Percentiles rank a stretch among this genome's conserved stretches.
These are phyloP conservation scores for Smithornis capensis DNA, from an alignment of 2,113 vertebrate genomes.

Conservation along the genomic window DNA sequence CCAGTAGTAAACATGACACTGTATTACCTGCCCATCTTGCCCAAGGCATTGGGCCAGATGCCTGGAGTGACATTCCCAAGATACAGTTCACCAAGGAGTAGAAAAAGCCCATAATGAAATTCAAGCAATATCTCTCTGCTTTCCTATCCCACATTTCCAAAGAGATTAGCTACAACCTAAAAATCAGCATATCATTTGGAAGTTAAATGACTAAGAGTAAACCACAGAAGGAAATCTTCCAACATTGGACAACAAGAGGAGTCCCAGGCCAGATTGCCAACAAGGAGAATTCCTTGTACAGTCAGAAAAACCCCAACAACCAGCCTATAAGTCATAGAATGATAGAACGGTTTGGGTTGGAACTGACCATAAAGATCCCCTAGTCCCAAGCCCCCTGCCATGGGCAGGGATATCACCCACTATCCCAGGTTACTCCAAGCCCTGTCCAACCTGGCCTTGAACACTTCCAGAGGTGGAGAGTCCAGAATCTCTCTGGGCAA, in stretches of 20 bases:
- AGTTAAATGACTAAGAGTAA: background rate
- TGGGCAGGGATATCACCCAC: background rate
- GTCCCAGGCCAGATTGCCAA: background rate
- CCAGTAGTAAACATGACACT: background rate
- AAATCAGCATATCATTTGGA: background rate
- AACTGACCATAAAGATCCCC: background rate
- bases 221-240: background rate
- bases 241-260: background rate
- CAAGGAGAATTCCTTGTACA: background rate
- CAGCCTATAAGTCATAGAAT: background rate
- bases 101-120: background rate
- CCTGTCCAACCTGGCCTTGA: fast-evolving
- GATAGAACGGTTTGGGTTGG: background rate
- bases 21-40: background rate
- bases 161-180: background rate
- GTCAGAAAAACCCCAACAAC: background rate
- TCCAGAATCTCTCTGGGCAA: background rate
- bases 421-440: fast-evolving
- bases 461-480: background rate
- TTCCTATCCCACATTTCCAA: background rate
- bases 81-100: background rate
- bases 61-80: background rate
- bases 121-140: background rate
- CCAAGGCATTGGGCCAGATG: background rate
- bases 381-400: background rate